These are phyloP conservation scores for Lophius americanus DNA, from an alignment of 2,797 vertebrate genomes.

Conservation along the genomic window DNA sequence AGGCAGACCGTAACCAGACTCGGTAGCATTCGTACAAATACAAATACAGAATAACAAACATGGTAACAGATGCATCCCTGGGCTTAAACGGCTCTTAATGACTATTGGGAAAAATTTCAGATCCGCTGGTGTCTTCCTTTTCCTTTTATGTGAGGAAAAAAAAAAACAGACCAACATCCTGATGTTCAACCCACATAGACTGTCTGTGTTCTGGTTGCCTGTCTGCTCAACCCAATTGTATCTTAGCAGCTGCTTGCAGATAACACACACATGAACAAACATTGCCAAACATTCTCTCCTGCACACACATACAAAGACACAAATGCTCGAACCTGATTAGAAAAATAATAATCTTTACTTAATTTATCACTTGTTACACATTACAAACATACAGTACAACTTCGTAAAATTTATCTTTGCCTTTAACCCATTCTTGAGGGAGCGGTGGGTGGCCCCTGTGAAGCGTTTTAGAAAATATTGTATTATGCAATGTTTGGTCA, in stretches of 20 bases:
- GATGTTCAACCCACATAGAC: constrained; percentile 11
- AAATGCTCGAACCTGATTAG: no score
- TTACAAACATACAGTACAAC: no score
- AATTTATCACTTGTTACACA: no score
- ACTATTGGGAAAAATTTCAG: not conserved
- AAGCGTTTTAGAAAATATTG: constrained; percentile 24
- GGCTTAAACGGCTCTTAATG: constrained; percentile 6
- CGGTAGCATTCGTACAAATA: no score
- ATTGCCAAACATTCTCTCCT: constrained; percentile 30
- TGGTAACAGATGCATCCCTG: not conserved
- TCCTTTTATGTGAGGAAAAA: constrained; percentile 36
- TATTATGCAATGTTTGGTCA: constrained; percentile 64
- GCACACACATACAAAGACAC: constrained; percentile 30
- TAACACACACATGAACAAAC: constrained; percentile 27
- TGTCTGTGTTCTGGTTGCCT: constrained; percentile 21
- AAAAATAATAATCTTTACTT: no score
- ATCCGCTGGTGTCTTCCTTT: not conserved
- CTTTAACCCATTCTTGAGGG: no score
- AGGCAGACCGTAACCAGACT: no score
- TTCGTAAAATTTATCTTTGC: no score
- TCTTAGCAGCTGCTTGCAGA: constrained; percentile 42
- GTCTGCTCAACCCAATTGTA: constrained; percentile 24
- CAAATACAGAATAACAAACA: not conserved
- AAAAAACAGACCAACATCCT: constrained; percentile 30
- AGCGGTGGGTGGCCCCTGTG: no score